phyloP scores from a whole-genome alignment of 2,113 vertebrate species.

The Hoplias malabaricus region DNA sequence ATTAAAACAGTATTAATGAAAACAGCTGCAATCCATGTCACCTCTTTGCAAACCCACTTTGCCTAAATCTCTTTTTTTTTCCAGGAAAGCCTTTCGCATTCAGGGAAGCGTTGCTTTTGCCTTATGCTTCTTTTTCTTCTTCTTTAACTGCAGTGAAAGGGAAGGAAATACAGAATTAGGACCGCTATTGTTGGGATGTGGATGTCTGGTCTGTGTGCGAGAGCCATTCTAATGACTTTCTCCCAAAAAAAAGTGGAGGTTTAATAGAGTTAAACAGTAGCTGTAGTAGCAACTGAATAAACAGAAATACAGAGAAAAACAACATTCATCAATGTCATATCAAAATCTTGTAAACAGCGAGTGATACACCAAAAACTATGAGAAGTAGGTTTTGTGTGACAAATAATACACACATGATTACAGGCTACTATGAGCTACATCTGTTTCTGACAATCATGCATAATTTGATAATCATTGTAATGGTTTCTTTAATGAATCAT shows the following conservation, averaged over 20 bases:
- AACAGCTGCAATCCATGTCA: conserved; percentile 44
- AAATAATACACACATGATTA: background rate
- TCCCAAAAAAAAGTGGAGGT: background rate
- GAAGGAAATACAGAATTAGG: background rate
- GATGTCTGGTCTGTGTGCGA: background rate
- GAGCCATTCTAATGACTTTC: background rate
- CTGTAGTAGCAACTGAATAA: background rate
- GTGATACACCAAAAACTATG: too few relatives aligned
- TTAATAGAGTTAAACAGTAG: background rate
- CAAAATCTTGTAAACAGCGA: too few relatives aligned
- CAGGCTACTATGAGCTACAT: too few relatives aligned
- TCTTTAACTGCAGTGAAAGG: background rate
- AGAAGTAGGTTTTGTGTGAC: too few relatives aligned
- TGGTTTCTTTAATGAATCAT: background rate
- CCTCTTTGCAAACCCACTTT: conserved; percentile 9
- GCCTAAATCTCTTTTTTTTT: conserved; percentile 44
- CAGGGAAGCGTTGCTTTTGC: too few relatives aligned
- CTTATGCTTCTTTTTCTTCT: background rate
- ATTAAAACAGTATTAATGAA: conserved; percentile 57
- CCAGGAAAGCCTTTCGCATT: background rate
- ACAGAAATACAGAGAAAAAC: too few relatives aligned
- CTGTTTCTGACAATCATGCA: background rate
- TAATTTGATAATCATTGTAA: background rate
- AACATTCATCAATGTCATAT: too few relatives aligned
- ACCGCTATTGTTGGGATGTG: background rate